phyloP scores from a whole-genome alignment of 2,797 vertebrate genomes.

The Varecia variegata region DNA sequence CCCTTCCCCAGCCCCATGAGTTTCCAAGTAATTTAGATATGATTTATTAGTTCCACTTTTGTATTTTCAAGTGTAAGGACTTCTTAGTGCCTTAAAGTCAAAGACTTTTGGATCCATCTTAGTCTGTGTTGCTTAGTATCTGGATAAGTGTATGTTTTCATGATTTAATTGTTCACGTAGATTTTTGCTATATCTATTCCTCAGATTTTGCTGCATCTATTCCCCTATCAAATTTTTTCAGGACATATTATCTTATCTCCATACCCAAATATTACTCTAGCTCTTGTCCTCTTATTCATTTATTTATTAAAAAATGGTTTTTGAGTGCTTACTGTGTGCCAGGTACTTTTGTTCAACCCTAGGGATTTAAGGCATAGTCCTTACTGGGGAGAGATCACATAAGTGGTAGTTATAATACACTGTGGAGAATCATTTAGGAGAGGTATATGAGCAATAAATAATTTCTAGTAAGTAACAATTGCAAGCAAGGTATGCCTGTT shows the following conservation, averaged over 20 bases:
- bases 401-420: not conserved
- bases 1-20: not conserved
- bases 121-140: constrained; percentile 38
- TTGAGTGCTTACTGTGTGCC: not conserved
- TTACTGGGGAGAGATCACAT: not conserved
- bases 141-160: not conserved
- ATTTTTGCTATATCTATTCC: constrained; percentile 20
- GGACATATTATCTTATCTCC: not conserved
- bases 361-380: not conserved
- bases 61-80: constrained; percentile 41
- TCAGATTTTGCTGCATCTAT: not conserved
- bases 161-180: constrained; percentile 42
- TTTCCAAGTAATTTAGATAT: constrained; percentile 54
- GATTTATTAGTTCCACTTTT: constrained; percentile 57
- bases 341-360: not conserved
- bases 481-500: not conserved
- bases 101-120: constrained; percentile 10
- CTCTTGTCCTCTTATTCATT: constrained; percentile 6
- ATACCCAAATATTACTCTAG: constrained; percentile 18
- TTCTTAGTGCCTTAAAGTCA: constrained; percentile 34
- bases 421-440: not conserved
- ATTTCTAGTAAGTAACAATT: not conserved
- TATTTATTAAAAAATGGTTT: constrained; percentile 40
- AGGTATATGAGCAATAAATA: not conserved
- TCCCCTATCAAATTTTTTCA: not conserved